Evolutionary conservation across 2,888 invertebrate species (phyloP).

Genomic region (Cryptophagus acutangulus): DNA sequence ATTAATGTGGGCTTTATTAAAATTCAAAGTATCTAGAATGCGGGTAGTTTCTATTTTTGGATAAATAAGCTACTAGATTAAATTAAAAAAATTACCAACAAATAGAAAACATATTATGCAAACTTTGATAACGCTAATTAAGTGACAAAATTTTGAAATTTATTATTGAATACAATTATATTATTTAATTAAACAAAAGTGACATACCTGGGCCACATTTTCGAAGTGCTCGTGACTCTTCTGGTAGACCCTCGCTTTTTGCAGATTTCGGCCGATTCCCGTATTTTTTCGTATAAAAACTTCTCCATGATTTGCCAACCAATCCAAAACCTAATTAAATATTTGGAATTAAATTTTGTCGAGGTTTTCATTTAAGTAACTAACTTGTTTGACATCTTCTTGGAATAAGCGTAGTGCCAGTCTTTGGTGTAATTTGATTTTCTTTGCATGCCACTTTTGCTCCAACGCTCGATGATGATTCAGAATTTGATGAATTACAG

Average conservation of each 20-base stretch:
- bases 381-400: constrained; percentile 92
- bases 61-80: no score
- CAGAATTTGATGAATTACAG: constrained; percentile 93
- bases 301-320: constrained; percentile 96
- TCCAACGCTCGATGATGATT: constrained; percentile 92
- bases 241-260: constrained; percentile 92
- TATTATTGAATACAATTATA: no score
- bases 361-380: no score
- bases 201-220: constrained; percentile 88
- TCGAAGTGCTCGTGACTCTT: constrained; percentile 99
- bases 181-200: no score
- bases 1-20: no score
- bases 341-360: constrained; percentile 1
- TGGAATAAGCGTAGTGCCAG: constrained; percentile 90
- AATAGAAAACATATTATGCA: no score
- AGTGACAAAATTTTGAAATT: no score
- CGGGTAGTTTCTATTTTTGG: no score
- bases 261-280: constrained; percentile 92
- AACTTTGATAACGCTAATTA: no score
- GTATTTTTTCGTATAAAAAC: constrained; percentile 94
- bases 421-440: constrained; percentile 91
- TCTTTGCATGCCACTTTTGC: constrained; percentile 90
- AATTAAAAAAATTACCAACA: no score
- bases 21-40: no score
- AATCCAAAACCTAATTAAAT: constrained; percentile 76